Conservation (phyloP, 2,113 vertebrate genomes). For the Caranx melampygus region DNA sequence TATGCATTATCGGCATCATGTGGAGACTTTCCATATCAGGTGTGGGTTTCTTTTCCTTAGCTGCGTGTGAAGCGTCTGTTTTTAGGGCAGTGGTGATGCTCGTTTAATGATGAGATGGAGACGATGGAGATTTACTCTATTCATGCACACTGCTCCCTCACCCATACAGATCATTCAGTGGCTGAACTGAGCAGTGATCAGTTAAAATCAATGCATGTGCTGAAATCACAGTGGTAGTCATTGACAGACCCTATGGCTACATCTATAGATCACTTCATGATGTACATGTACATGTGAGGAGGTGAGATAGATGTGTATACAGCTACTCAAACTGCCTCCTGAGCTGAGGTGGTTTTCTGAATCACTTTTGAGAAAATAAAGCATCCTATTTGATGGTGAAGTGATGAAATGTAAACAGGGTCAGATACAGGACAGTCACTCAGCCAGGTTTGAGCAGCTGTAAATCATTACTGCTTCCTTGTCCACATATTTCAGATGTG, state of each 20-base stretch:
- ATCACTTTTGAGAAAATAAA: neutral
- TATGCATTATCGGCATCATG: neutral
- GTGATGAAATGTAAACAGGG: neutral
- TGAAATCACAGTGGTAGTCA: no score
- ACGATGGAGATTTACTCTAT: no score
- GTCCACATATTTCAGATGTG: neutral
- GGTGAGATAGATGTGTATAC: neutral
- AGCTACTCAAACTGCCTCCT: neutral
- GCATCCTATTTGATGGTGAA: neutral
- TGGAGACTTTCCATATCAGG: neutral
- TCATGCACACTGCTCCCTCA: neutral
- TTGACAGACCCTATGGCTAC: neutral
- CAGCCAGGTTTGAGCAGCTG: neutral
- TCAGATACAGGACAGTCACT: neutral
- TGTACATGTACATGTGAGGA: neutral
- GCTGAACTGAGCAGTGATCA: neutral
- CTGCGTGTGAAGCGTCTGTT: no score
- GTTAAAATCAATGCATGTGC: neutral
- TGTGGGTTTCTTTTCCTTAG: no score
- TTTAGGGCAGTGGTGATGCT: neutral
- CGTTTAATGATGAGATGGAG: no score
- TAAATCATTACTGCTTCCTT: neutral
- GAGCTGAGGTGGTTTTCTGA: neutral
- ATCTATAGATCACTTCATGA: neutral
- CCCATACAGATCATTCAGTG: neutral